Percentiles rank a stretch among this genome's conserved stretches.
Evolutionary conservation across 2,888 invertebrate species (phyloP).

Genomic region (Toxonevra muliebris): DNA sequence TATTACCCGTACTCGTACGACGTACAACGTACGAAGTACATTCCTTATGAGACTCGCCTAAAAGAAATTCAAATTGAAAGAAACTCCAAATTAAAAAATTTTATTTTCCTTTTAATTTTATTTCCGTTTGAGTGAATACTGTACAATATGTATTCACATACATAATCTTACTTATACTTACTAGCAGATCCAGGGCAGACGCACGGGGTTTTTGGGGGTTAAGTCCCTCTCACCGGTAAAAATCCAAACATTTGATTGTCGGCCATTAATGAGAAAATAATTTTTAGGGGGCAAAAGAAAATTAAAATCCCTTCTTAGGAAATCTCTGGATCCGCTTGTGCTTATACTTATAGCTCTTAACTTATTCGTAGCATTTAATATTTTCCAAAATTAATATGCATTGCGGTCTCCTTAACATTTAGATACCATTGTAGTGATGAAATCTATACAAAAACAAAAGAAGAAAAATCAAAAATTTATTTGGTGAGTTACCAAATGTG

Average conservation of each 20-base stretch:
- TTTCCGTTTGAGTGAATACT: conserved; percentile 21
- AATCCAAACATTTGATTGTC: no score
- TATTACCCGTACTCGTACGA: background rate
- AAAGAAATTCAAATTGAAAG: conserved; percentile 8
- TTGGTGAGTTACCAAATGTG: conserved; percentile 23
- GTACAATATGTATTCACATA: no score
- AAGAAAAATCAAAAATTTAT: conserved; percentile 1
- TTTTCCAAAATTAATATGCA: conserved; percentile 25
- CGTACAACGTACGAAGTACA: background rate
- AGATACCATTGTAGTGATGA: conserved; percentile 22
- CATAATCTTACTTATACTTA: no score
- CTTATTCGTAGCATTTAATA: background rate
- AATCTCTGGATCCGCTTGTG: no score
- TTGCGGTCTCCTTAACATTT: conserved; percentile 13
- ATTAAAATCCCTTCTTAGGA: no score
- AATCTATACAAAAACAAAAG: conserved; percentile 1
- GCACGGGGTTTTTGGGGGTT: no score
- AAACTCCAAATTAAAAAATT: background rate
- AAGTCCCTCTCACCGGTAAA: no score
- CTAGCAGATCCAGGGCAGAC: no score
- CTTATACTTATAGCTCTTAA: no score
- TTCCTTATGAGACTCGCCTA: conserved; percentile 12
- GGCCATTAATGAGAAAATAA: no score
- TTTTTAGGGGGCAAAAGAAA: no score
- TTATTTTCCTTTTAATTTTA: conserved; percentile 18